phyloP scores from a whole-genome alignment of 2,888 invertebrate genomes.

The Neoaliturus tenellus region DNA sequence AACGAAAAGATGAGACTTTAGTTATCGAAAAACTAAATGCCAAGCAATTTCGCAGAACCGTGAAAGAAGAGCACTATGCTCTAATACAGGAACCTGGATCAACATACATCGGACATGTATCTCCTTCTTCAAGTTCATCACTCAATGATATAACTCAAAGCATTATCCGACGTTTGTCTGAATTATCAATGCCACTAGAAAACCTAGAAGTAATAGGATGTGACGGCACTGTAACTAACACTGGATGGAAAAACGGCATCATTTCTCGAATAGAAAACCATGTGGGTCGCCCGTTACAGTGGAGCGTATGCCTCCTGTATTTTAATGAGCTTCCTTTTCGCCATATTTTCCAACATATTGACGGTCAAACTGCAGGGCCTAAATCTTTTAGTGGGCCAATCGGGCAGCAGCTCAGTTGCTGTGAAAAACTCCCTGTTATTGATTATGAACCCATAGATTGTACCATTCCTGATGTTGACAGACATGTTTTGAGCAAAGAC shows the following conservation, averaged over 20 bases:
- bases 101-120: conserved; percentile 44
- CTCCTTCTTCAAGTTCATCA: conserved; percentile 27
- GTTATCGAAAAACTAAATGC: conserved; percentile 31
- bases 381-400: conserved; percentile 32
- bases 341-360: conserved; percentile 29
- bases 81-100: conserved; percentile 48
- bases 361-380: conserved; percentile 17
- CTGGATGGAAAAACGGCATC: conserved; percentile 50
- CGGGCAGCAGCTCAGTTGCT: conserved; percentile 10
- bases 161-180: conserved; percentile 22
- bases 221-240: conserved; percentile 52
- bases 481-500: conserved; percentile 33
- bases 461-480: conserved; percentile 37
- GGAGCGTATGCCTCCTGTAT: conserved; percentile 42
- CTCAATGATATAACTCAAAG: background rate
- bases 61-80: conserved; percentile 51
- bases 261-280: conserved; percentile 11
- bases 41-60: conserved; percentile 37
- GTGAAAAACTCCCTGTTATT: conserved; percentile 26
- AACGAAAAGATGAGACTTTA: conserved; percentile 47
- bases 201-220: conserved; percentile 36
- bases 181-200: conserved; percentile 21
- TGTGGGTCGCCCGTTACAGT: conserved; percentile 41
- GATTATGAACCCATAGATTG: conserved; percentile 12
- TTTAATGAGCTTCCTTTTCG: conserved; percentile 32